Evolutionary conservation across 2,888 invertebrate genomes (phyloP).

Genomic region (Volucella bombylans): DNA sequence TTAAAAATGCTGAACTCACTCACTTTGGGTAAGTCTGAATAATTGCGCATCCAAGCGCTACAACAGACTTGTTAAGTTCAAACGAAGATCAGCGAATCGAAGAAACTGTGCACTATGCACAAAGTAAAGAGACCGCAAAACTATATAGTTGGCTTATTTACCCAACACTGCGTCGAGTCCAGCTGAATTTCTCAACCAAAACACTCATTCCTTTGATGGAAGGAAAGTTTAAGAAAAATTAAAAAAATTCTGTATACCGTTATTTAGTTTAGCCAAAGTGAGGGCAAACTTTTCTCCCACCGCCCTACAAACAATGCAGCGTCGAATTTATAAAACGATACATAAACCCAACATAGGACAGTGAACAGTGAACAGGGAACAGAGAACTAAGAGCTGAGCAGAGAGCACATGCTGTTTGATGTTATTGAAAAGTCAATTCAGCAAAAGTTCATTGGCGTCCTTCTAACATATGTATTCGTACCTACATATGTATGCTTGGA

Average conservation of each 20-base stretch:
- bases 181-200: constrained; percentile 21
- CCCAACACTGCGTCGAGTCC: constrained; percentile 2
- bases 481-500: not conserved
- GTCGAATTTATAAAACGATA: constrained; percentile 46
- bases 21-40: constrained; percentile 42
- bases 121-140: constrained; percentile 52
- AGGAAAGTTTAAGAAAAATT: constrained; percentile 42
- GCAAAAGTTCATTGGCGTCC: constrained; percentile 72
- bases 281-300: constrained; percentile 34
- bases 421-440: constrained; percentile 72
- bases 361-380: not conserved
- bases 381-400: not conserved
- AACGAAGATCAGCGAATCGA: constrained; percentile 58
- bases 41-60: constrained; percentile 54
- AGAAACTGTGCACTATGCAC: constrained; percentile 66
- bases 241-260: constrained; percentile 30
- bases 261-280: constrained; percentile 42
- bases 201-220: constrained; percentile 45
- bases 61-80: constrained; percentile 61
- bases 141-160: constrained; percentile 25
- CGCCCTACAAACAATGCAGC: constrained; percentile 47
- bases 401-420: constrained; percentile 68
- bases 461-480: constrained; percentile 18
- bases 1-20: constrained; percentile 59
- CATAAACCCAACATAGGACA: constrained; percentile 6